phyloP scores from a whole-genome alignment of 2,888 invertebrate genomes.

The Agriopis leucophaearia region DNA sequence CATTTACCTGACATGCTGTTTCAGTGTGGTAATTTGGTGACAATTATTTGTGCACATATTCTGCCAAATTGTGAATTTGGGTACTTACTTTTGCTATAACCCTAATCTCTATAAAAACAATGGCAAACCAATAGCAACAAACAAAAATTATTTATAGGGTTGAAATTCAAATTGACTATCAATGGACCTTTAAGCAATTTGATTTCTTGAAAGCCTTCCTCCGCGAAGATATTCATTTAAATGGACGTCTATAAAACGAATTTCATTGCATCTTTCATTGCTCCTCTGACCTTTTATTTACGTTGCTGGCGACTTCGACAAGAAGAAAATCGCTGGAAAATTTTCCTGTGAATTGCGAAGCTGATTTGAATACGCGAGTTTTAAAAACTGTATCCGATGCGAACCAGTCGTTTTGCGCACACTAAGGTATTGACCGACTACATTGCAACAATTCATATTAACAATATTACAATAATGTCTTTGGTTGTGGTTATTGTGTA shows the following conservation, averaged over 20 bases:
- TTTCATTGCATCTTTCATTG: constrained; percentile 48
- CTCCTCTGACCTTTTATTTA: constrained; percentile 27
- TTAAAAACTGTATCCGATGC: neutral
- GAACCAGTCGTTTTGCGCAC: neutral
- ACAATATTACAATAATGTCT: too few relatives aligned
- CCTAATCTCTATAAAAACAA: constrained; percentile 3
- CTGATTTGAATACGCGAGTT: neutral
- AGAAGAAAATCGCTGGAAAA: neutral
- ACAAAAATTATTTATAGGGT: constrained; percentile 28
- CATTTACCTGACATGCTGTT: too few relatives aligned
- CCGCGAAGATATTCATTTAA: constrained; percentile 51
- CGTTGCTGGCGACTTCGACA: constrained; percentile 12
- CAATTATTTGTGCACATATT: too few relatives aligned
- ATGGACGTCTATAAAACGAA: constrained; percentile 53
- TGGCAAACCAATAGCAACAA: constrained; percentile 5
- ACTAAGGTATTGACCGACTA: too few relatives aligned
- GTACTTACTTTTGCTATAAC: too few relatives aligned
- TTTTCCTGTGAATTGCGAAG: constrained; percentile 8
- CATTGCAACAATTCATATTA: too few relatives aligned
- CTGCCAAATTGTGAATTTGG: too few relatives aligned
- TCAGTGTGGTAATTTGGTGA: too few relatives aligned
- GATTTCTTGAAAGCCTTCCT: constrained; percentile 41
- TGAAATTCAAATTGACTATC: constrained; percentile 36
- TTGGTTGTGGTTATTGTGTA: too few relatives aligned
- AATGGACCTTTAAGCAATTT: constrained; percentile 39